Base-by-base conservation (phyloP, 2,113 vertebrate genomes). In the Hippocampus comes region DNA sequence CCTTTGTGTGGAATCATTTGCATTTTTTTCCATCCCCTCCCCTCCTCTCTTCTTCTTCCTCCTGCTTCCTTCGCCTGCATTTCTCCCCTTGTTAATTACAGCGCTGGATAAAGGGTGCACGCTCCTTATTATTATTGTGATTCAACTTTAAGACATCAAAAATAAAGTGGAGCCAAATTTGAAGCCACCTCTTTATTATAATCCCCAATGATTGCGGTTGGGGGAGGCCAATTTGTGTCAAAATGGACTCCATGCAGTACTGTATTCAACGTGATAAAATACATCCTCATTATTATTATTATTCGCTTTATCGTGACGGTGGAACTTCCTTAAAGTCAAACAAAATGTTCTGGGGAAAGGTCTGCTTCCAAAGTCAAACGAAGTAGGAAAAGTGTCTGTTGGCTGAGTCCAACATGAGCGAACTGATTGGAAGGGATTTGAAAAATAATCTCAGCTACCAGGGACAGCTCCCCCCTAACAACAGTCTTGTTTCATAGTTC, bases 1-100 rank as follows among this genome's bases (percentile, higher is more conserved):
- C 94, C 97, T 98, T 98, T 99, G 97, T 98, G 94, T 88, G 77
- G 94, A 94, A 93, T 95, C 94, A 98, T 99, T 99, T 99, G 95
- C 97, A 96, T 99, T 38, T 38, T 34, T 38, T 38, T 94, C 94
- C 14, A 0, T 23, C 42, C 20, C 42, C 42, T 9, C 42, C 17
- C 96, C 94, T 94, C 5, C 6, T 21, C 11, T 30, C 15, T 6
- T 30, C 27, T 15, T 27, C 23, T 59, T 93, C 75, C n/a, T 2
- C 64, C 67, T 65, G 78, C 79, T 82, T 81, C 79, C 91, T 92
- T 92, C 92, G 94, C 93, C 95, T 95, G 94, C 93, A 92, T 96
- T 93, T 95, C 94, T 90, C 27, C 94, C 94, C 86, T 94, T 93
- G 95, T 98, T 99, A 98, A 98, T 98, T 97, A 98, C 97, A 96